Evolutionary conservation across 1,140 invertebrate genomes (phyloP).

Genomic region (Drosophila cardini): DNA sequence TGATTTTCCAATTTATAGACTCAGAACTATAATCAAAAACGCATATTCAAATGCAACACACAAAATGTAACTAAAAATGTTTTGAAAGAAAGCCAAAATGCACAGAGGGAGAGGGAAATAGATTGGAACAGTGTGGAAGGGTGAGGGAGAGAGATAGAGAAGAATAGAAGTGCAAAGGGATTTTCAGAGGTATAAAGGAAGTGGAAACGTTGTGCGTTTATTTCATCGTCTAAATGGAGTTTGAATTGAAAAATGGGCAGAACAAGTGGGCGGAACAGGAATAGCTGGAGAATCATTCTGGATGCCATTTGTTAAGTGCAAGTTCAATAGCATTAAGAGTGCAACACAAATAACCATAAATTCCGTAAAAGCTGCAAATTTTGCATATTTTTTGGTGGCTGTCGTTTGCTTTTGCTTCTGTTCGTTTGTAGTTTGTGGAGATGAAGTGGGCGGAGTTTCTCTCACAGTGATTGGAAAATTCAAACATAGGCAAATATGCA

Average conservation of each 20-base stretch:
- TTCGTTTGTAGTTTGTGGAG: constrained; percentile 29
- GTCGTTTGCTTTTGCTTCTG: constrained; percentile 29
- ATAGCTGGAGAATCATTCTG: constrained; percentile 11
- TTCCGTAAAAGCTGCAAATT: constrained; percentile 78
- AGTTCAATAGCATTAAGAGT: constrained; percentile 83
- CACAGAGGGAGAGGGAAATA: background rate
- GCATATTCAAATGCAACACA: constrained; percentile 76
- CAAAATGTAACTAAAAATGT: constrained; percentile 79
- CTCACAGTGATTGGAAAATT: constrained; percentile 37
- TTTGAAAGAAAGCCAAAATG: constrained; percentile 75
- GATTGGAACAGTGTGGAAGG: background rate
- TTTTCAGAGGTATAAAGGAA: constrained; percentile 14
- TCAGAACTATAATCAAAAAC: constrained; percentile 65
- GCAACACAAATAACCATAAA: constrained; percentile 83
- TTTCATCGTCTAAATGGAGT: constrained; percentile 81
- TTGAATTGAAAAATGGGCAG: constrained; percentile 6
- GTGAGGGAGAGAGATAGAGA: background rate
- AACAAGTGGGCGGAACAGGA: background rate
- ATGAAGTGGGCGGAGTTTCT: constrained; percentile 45
- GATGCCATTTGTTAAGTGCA: constrained; percentile 81
- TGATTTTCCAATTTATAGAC: constrained; percentile 59
- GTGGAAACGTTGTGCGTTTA: constrained; percentile 52
- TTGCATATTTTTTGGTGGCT: constrained; percentile 69
- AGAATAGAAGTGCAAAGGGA: constrained; percentile 2
- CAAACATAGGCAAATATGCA: constrained; percentile 16